These are phyloP conservation scores for Syngnathoides biaculeatus DNA, from an alignment of 2,113 vertebrate species.

Conservation along the genomic window DNA sequence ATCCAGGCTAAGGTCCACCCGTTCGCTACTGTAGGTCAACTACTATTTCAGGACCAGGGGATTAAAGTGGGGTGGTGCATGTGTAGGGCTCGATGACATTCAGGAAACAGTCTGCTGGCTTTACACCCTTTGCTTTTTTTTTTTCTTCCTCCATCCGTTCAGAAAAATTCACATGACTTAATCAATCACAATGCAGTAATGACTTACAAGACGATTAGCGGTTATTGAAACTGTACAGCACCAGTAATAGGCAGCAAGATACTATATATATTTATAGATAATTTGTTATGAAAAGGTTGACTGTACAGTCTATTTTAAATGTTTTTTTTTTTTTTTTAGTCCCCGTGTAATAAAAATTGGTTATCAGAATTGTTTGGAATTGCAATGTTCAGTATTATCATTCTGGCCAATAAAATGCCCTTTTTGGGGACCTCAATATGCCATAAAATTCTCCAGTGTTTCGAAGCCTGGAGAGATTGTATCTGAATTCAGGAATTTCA, in stretches of 20 bases:
- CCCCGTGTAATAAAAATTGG: too few relatives aligned
- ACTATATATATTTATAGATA: background rate
- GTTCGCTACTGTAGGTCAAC: constrained; percentile 49
- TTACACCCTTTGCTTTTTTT: constrained; percentile 15
- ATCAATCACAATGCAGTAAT: background rate
- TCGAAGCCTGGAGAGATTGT: too few relatives aligned
- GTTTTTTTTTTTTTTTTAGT: too few relatives aligned
- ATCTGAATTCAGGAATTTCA: too few relatives aligned
- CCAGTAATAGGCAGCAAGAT: background rate
- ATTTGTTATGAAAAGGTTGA: background rate
- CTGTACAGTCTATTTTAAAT: too few relatives aligned
- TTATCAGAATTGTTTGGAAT: background rate
- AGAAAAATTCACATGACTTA: background rate
- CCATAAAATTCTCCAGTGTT: too few relatives aligned
- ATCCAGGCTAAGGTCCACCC: constrained; percentile 76
- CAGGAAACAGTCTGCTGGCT: constrained; percentile 56
- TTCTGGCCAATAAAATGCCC: too few relatives aligned
- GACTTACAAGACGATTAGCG: background rate
- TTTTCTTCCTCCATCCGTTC: background rate
- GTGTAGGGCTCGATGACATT: constrained; percentile 44
- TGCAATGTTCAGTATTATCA: background rate
- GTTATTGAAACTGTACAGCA: background rate
- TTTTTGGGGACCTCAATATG: too few relatives aligned
- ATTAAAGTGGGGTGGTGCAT: background rate
- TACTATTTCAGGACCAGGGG: constrained; percentile 26